Evolutionary conservation across 2,888 invertebrate genomes (phyloP), one percentile per base, ranked within the genome.

Genomic region (Rhagonycha lutea): DNA sequence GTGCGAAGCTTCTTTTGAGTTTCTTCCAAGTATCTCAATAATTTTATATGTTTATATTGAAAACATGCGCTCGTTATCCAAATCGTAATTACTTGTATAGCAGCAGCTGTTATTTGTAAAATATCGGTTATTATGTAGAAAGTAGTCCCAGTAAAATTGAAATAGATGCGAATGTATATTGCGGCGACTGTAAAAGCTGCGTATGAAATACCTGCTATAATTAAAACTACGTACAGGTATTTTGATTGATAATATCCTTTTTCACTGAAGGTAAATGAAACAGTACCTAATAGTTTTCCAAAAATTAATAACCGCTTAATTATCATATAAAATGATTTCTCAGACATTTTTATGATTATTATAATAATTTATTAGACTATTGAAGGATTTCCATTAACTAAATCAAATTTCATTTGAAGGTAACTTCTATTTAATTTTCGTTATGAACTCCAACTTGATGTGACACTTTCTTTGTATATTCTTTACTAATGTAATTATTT

Each of bases 1-100:
- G 76, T 76, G 8, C 78, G 74, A 63, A 83, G 80, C 32, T 73
- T 77, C 23, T 79, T 76, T 14, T 81, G 81, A 18, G 82, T 75
- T 65, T 81, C 78, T 23, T 78, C 78, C 12, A 75, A 70, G 14
- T 72, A 24, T 7, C 73, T 70, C 70, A 75, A 23, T n/a, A 76
- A n/a, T 63, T 71, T 70, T 18, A 76, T 68, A 24, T 76, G 76
- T 24, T 32, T 10, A 24, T n/a, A 9, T 62, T 70, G 69, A 68
- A 68, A 73, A 28, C 14, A 47, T 8, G 60, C 14, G 32, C 70
- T 63, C 8, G 73, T 68, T 24, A 70, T 67, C 76, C 76, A 76
- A 14, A 73, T 61, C 14, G 32, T 47, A 26, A 76, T 67, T 9
- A 69, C 23, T 67, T 70, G 47, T 24, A 63, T 29, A 65, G 68